Evolutionary conservation across 1,140 invertebrate species (phyloP), one percentile per base, ranked within the genome.

Genomic region (Leptestheria dahalacensis): DNA sequence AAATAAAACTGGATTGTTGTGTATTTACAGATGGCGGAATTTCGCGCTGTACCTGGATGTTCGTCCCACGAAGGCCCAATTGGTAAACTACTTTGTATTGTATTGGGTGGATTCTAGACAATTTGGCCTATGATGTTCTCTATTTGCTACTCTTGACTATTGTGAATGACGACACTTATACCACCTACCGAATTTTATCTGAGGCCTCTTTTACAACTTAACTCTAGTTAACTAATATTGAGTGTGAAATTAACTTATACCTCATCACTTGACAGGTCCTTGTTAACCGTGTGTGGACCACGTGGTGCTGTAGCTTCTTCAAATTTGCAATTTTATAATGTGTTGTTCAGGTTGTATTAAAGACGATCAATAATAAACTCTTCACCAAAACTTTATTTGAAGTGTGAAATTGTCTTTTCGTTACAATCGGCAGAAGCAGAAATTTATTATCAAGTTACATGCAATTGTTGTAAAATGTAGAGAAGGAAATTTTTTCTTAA

Each of bases 141-240:
- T 60, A 60, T 60, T 60, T 60, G 58, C 58, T 60, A 60, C 58
- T 60, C 58, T 60, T 52, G 58, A 60, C 58, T 60, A n/a, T 25
- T 26, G 47, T 60, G 58, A 23, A 60, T 60, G 58, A 60, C 58
- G 58, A 60, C 58, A 60, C 20, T 18, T 60, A 11, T 48, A 60
- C 58, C 58, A 53, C 58, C 58, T 50, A 60, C 29, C 58, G 48
- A 56, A 1, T 12, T 46, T 29, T n/a, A n/a, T 52, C 58, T 60
- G 58, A 60, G 49, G 21, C 21, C 24, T 0, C 0, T 3, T 50
- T 15, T n/a, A n/a, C n/a, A n/a, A n/a, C n/a, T n/a, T n/a, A 41
- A 9, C 6, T 15, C 33, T 41, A 41, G 33, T 53, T 53, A 53
- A 3, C 21, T n/a, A 6, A 2, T 0, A 12, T 33, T 55, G 20